These are phyloP conservation scores for Larimichthys crocea DNA, from an alignment of 2,113 vertebrate species.

Conservation along the genomic window DNA sequence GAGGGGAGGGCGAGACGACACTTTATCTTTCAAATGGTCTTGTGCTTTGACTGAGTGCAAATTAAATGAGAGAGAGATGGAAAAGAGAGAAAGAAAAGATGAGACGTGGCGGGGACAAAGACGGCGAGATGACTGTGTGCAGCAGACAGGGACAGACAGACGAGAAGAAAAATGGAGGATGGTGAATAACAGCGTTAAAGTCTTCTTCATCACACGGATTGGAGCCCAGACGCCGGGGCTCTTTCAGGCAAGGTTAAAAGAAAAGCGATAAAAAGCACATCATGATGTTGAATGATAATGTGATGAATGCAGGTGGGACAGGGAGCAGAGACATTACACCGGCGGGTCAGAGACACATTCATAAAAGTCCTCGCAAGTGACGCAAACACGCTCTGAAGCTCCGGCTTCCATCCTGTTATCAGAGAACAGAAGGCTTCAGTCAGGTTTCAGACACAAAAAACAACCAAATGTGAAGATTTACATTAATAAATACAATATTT, in stretches of 20 bases:
- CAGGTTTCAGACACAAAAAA: no score
- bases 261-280: constrained; percentile 21
- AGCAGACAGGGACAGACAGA: constrained; percentile 46
- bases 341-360: constrained; percentile 27
- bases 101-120: constrained; percentile 17
- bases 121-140: constrained; percentile 28
- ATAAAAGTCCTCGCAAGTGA: constrained; percentile 7
- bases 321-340: constrained; percentile 31
- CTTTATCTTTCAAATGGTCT: constrained; percentile 53
- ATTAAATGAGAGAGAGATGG: constrained; percentile 34
- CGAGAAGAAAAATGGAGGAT: constrained; percentile 34
- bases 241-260: constrained; percentile 42
- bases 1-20: constrained; percentile 20
- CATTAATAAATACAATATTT: no score
- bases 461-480: neutral
- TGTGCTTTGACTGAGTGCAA: constrained; percentile 48
- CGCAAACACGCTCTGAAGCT: neutral
- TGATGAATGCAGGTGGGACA: constrained; percentile 18
- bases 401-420: no score
- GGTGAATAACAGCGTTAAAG: constrained; percentile 18
- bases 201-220: constrained; percentile 36
- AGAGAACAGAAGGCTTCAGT: no score
- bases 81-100: constrained; percentile 9
- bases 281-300: constrained; percentile 34
- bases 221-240: constrained; percentile 7